phyloP scores from a whole-genome alignment of 2,797 vertebrate species.

The Hephaestus fuliginosus region DNA sequence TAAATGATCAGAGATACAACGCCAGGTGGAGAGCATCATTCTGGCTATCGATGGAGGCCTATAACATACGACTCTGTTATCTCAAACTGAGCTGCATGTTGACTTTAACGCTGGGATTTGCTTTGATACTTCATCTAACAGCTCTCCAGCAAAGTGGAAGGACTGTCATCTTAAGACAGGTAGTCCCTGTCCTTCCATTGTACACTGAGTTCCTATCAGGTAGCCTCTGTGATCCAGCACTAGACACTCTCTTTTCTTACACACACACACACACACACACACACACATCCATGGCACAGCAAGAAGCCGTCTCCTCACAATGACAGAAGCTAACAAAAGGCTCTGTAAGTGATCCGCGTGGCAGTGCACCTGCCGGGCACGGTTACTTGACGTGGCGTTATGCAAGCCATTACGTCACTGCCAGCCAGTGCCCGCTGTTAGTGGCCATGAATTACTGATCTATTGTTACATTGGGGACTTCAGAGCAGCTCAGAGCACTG shows the following conservation, averaged over 20 bases:
- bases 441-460: constrained; percentile 72
- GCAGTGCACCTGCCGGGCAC: constrained; percentile 57
- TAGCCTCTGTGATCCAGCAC: constrained; percentile 49
- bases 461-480: constrained; percentile 56
- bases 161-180: constrained; percentile 24
- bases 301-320: constrained; percentile 56
- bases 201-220: constrained; percentile 45
- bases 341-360: constrained; percentile 71
- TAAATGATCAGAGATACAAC: constrained; percentile 18
- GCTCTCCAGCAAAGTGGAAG: constrained; percentile 4
- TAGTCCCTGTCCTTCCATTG: constrained; percentile 25
- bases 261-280: constrained; percentile 1
- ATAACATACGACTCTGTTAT: neutral
- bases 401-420: constrained; percentile 75
- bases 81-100: neutral
- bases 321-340: constrained; percentile 71
- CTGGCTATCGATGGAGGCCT: neutral
- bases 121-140: neutral
- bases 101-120: constrained; percentile 6
- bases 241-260: constrained; percentile 32
- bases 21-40: constrained; percentile 4
- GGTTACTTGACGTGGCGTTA: constrained; percentile 77
- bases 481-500: constrained; percentile 29
- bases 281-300: constrained; percentile 46
- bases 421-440: constrained; percentile 59